Base-by-base conservation (phyloP, 2,888 invertebrate genomes). In the Andrena minutula region DNA sequence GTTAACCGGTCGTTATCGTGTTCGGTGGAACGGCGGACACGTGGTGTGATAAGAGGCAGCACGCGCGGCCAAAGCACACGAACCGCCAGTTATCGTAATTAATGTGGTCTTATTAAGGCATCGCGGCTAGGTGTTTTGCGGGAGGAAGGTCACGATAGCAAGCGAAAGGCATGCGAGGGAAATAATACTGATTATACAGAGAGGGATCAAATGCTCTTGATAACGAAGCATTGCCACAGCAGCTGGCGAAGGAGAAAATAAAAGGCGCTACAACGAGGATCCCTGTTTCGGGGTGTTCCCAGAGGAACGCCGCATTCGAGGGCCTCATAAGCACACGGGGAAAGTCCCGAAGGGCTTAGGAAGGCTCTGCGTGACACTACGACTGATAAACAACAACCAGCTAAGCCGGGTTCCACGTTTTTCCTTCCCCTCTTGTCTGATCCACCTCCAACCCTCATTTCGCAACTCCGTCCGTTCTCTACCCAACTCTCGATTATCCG, bases 401-500 rank as follows among this genome's bases (percentile, higher is more conserved):
- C 85, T 83, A 83, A 91, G 87, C 84, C 69, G 77, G 79, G 81
- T 86, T 81, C 71, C 69, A 72, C 53, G 76, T 76, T 86, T 75
- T 80, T 53, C 68, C 20, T 28, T 58, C 60, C 41, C 16, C 35
- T 63, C 41, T 41, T 41, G 41, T 41, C 41, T 41, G 41, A 41
- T 41, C 41, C 41, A 41, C 41, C 41, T 16, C 4, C 56, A 30
- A 4, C 16, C 12, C 30, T 10, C 30, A 28, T 28, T 41, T 66
- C 35, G 30, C 56, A 1, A 49, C 30, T 20, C 61, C 10, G 58
- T 47, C 30, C 12, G 16, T 41, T n/a, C 51, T 26, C 30, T 77
- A 64, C 56, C 73, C 81, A 79, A 82, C 75, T 82, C 83, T 82
- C 87, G 83, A 89, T 89, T 89, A 89, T 77, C 78, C 61, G 66